Evolutionary conservation across 2,797 vertebrate genomes (phyloP).

Genomic region (Platalea minor): DNA sequence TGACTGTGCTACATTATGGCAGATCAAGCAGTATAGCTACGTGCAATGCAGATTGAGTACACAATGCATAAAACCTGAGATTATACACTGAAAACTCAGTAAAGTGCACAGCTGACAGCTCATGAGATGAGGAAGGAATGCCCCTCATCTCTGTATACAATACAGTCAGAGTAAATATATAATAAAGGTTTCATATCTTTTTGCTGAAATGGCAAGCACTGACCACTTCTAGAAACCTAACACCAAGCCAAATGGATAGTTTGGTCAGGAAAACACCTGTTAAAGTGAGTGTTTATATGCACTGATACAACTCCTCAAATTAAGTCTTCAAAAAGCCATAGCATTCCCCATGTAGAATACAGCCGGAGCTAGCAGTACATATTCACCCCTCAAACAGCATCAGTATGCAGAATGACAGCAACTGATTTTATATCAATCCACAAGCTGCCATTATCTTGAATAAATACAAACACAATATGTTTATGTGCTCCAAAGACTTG

Average conservation of each 20-base stretch:
- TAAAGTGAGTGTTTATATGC: background rate
- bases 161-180: background rate
- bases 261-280: background rate
- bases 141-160: background rate
- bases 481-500: background rate
- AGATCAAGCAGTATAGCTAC: background rate
- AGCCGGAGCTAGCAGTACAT: background rate
- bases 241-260: background rate
- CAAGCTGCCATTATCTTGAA: background rate
- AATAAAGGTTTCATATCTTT: background rate
- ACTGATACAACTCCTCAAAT: background rate
- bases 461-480: background rate
- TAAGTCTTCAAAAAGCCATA: background rate
- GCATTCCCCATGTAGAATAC: background rate
- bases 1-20: background rate
- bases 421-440: background rate
- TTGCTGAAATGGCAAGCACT: background rate
- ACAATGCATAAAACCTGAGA: background rate
- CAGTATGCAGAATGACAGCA: background rate
- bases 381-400: background rate
- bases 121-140: background rate
- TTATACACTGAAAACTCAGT: background rate
- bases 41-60: background rate
- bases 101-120: background rate
- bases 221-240: background rate